phyloP scores from a whole-genome alignment of 2,113 vertebrate genomes.

The Xiphias gladius region DNA sequence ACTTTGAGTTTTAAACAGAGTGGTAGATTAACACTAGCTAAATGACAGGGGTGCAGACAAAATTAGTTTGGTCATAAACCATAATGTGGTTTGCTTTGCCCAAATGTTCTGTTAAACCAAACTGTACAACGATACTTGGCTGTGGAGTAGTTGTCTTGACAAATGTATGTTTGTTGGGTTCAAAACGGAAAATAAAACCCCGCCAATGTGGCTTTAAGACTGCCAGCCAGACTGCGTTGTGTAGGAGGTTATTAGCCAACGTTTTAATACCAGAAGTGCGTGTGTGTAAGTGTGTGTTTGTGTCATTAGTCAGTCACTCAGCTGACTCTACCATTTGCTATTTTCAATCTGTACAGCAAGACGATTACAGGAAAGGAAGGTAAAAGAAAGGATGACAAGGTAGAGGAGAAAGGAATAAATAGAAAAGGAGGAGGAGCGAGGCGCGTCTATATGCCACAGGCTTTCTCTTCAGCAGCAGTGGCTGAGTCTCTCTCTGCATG shows the following conservation, averaged over 20 bases:
- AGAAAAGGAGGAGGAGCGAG: slow-evolving; percentile 34
- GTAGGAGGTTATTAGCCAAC: slow-evolving; percentile 40
- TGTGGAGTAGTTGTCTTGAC: not conserved
- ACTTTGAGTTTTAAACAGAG: slow-evolving; percentile 62
- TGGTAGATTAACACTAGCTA: slow-evolving; percentile 48
- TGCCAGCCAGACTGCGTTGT: slow-evolving; percentile 11
- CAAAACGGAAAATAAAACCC: slow-evolving; percentile 28
- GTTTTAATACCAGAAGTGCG: slow-evolving; percentile 21
- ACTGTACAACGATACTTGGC: not conserved
- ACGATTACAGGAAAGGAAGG: not conserved
- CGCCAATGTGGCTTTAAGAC: slow-evolving; percentile 14
- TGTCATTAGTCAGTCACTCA: slow-evolving; percentile 6
- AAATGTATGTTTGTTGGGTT: slow-evolving; percentile 27
- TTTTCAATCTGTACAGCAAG: not conserved
- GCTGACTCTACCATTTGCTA: not conserved
- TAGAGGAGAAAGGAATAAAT: slow-evolving; percentile 30
- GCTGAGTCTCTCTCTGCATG: slow-evolving; percentile 65
- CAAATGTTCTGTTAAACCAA: slow-evolving; percentile 28
- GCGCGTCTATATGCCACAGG: slow-evolving; percentile 49
- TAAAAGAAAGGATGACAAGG: slow-evolving; percentile 3
- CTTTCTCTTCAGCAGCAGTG: slow-evolving; percentile 61
- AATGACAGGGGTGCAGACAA: not conserved
- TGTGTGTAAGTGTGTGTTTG: not conserved
- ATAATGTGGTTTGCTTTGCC: slow-evolving; percentile 18
- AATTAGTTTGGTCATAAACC: slow-evolving; percentile 19